phyloP scores from a whole-genome alignment of 2,113 vertebrate species.

The Cebus imitator region DNA sequence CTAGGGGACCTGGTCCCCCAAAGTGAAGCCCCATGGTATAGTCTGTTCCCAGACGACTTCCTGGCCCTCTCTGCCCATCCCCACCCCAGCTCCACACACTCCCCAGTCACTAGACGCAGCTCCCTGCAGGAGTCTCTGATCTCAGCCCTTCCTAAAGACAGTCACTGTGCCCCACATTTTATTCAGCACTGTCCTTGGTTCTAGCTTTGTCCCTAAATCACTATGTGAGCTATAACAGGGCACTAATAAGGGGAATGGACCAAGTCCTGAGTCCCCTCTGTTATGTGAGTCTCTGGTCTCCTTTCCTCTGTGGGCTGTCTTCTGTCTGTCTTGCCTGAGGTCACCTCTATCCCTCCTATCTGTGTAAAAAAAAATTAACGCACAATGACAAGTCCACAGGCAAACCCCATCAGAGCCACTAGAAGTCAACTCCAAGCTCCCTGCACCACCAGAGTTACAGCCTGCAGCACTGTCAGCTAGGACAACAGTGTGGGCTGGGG shows the following conservation, averaged over 20 bases:
- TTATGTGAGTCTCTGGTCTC: neutral
- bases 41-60: neutral
- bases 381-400: neutral
- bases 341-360: neutral
- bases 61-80: neutral
- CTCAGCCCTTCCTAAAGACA: neutral
- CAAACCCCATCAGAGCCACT: neutral
- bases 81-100: neutral
- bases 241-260: neutral
- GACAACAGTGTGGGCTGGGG: accelerated
- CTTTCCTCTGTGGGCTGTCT: neutral
- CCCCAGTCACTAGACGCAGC: neutral
- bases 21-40: neutral
- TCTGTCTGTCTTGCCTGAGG: neutral
- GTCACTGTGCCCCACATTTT: neutral
- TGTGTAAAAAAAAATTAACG: neutral
- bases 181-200: neutral
- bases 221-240: neutral
- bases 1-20: neutral
- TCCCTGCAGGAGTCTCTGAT: neutral
- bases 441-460: accelerated
- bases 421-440: neutral
- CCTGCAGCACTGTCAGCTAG: too few species aligned
- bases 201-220: neutral
- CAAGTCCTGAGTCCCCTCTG: neutral